A percentile compares a stretch with the other conserved stretches of the same genome.
Evolutionary conservation across 2,797 vertebrate genomes (phyloP).

Genomic region (Melanotaenia maccullochi): DNA sequence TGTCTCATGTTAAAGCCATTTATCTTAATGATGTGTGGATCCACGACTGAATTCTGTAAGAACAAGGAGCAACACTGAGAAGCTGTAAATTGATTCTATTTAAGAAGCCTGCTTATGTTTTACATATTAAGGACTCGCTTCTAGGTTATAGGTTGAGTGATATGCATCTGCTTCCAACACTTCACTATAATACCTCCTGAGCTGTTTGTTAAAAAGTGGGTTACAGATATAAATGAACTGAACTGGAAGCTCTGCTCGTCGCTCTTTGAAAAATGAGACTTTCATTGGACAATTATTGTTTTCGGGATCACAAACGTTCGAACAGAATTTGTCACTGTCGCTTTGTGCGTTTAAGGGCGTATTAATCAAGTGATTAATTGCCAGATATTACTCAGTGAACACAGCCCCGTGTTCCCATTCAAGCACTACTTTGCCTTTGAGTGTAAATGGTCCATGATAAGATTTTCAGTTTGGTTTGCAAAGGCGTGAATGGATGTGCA

Average conservation of each 20-base stretch:
- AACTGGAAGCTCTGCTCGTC: conserved; percentile 40
- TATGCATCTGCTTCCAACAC: not conserved
- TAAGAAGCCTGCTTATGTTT: not conserved
- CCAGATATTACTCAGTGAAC: conserved; percentile 91
- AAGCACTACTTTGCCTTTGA: conserved; percentile 87
- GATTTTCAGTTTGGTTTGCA: conserved; percentile 76
- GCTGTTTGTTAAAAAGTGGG: not conserved
- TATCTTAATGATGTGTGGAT: not conserved
- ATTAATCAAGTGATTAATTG: conserved; percentile 99
- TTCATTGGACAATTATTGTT: conserved; percentile 85
- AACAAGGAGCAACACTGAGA: not conserved
- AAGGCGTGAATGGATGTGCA: conserved; percentile 41
- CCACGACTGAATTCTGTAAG: not conserved
- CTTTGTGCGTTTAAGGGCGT: conserved; percentile 95
- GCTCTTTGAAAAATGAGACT: conserved; percentile 81
- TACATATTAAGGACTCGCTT: not conserved
- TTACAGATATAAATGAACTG: conserved; percentile 29
- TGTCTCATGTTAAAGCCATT: conserved; percentile 1
- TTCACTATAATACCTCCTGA: not conserved
- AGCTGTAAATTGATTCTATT: not conserved
- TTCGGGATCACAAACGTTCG: conserved; percentile 79
- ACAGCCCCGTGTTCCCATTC: conserved; percentile 90
- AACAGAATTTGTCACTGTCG: conserved; percentile 86
- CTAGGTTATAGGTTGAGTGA: not conserved
- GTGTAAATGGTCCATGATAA: conserved; percentile 90